Evolutionary conservation across 1,140 invertebrate genomes (phyloP), one percentile per base, ranked within the genome.

Genomic region (Cyphomyrmex costatus): DNA sequence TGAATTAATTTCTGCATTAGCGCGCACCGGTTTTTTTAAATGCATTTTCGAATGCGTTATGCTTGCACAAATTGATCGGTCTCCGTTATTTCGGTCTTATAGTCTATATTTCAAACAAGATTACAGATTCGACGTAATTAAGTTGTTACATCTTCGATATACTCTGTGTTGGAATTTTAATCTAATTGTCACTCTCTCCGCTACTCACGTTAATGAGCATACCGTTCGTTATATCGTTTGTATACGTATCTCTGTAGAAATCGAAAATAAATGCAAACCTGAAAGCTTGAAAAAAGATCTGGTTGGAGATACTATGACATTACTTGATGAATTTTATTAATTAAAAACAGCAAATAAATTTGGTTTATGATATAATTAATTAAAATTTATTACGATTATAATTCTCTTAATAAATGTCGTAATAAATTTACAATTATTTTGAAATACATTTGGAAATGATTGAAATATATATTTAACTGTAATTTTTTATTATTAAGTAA

Each of bases 1-100:
- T 24, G 68, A 83, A 83, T 82, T 82, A 82, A 82, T 83, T 83
- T 73, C 27, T 74, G 53, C 68, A 60, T 83, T 83, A 83, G 68
- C 78, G 78, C 78, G 78, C n/a, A 51, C 53, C 42, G 16, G 27
- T 42, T 83, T 83, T 74, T 60, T 42, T n/a, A n/a, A n/a, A 51
- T 53, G 46, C 77, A 60, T 61, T 83, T 74, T 83, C 27, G 24
- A 74, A 74, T n/a, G 53, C 36, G 19, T 49, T 83, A n/a, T 66
- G 24, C 33, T n/a, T 51, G 70, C 24, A 68, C 21, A 66, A 14
- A 51, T 27, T 2, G 33, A 12, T 5, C 66, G n/a, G 16, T 49
- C 36, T 46, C 36, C 53, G 19, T 82, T 82, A 82, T 36, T 60
- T n/a, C 30, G 42, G 58, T 83, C 27, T n/a, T 42, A 12, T 10